These are phyloP conservation scores for Dusona sp. DNA, from an alignment of 2,888 invertebrate genomes.

Conservation along the genomic window DNA sequence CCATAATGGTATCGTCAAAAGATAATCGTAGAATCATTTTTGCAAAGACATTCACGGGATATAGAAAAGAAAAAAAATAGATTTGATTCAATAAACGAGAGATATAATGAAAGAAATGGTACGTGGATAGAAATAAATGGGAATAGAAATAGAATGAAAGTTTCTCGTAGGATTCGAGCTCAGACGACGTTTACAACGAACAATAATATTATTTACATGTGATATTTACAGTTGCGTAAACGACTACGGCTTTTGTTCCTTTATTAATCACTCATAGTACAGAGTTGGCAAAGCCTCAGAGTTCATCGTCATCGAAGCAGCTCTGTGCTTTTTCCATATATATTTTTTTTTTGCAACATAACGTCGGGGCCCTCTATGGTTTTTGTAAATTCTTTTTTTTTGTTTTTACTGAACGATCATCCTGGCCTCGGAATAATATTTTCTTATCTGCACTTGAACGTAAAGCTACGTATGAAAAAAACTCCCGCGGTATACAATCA, in stretches of 20 bases:
- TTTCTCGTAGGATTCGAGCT: slow-evolving; percentile 62
- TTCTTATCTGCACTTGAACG: slow-evolving; percentile 60
- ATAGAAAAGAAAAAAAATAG: not conserved
- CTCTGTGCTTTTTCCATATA: slow-evolving; percentile 28
- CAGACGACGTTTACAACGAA: slow-evolving; percentile 63
- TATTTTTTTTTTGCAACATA: slow-evolving; percentile 31
- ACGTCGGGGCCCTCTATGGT: slow-evolving; percentile 21
- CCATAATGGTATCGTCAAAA: not conserved
- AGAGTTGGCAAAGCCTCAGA: slow-evolving; percentile 65
- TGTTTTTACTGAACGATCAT: slow-evolving; percentile 43
- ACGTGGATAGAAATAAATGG: not conserved
- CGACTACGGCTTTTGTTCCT: slow-evolving; percentile 65
- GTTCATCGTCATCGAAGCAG: slow-evolving; percentile 59
- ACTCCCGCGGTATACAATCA: slow-evolving; percentile 72
- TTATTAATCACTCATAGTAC: slow-evolving; percentile 66
- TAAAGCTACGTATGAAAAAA: slow-evolving; percentile 73
- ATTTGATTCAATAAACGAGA: not conserved
- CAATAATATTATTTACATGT: slow-evolving; percentile 74
- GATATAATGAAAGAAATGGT: not conserved
- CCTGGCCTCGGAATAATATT: slow-evolving; percentile 52
- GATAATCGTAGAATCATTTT: not conserved
- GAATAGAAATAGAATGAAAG: not conserved
- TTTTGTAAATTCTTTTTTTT: slow-evolving; percentile 35
- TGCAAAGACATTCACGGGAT: not conserved
- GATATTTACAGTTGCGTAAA: slow-evolving; percentile 74